These are phyloP conservation scores for Scaptomyza caliginosa DNA, from an alignment of 2,888 invertebrate genomes.

Conservation along the genomic window DNA sequence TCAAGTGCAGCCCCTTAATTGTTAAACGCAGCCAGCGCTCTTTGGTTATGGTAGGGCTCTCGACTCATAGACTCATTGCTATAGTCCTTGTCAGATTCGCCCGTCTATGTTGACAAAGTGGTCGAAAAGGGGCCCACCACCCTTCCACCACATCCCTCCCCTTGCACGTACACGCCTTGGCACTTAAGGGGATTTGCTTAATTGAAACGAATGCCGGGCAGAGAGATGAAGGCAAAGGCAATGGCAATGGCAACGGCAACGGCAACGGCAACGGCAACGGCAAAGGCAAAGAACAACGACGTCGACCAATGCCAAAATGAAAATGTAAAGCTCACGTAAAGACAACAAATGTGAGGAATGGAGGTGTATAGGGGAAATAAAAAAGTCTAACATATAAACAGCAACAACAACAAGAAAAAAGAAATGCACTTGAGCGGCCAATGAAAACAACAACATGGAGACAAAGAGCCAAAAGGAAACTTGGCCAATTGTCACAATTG, in stretches of 20 bases:
- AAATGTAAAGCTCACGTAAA: conserved; percentile 51
- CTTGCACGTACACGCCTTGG: conserved; percentile 70
- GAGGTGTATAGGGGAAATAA: conserved; percentile 15
- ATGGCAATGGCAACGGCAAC: too few species aligned
- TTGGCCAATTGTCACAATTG: conserved; percentile 46
- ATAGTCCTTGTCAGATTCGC: conserved; percentile 36
- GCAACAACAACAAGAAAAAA: conserved; percentile 13
- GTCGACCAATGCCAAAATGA: conserved; percentile 46
- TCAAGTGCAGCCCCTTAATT: conserved; percentile 77
- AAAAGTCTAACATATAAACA: conserved; percentile 57
- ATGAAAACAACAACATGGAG: conserved; percentile 28
- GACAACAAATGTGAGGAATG: conserved; percentile 20
- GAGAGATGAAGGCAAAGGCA: conserved; percentile 33
- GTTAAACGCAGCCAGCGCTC: conserved; percentile 57
- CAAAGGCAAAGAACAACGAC: conserved; percentile 37
- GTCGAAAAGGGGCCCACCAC: conserved; percentile 7
- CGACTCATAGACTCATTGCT: conserved; percentile 7
- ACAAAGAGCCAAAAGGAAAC: conserved; percentile 19
- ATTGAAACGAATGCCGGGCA: conserved; percentile 75
- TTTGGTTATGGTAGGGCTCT: background rate
- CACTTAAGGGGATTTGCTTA: conserved; percentile 81
- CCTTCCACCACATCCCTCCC: background rate
- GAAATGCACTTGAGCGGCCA: conserved; percentile 49
- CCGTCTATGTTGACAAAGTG: conserved; percentile 56
- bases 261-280: conserved; percentile 32